Conservation (phyloP, 1,140 invertebrate species). For the Panonychus citri region DNA sequence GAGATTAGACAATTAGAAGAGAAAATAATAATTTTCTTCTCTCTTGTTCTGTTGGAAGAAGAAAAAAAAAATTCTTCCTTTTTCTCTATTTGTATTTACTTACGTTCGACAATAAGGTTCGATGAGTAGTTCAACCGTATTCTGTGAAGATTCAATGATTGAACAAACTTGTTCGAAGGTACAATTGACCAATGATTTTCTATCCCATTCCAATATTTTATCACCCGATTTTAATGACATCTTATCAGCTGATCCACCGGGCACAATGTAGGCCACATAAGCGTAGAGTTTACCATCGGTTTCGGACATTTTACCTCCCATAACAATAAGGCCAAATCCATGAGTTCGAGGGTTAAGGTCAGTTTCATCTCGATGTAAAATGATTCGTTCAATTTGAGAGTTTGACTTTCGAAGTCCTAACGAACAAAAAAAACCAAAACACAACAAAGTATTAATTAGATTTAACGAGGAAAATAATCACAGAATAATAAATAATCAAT, state of each 20-base stretch:
- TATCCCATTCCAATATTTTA: constrained; percentile 48
- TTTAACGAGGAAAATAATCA: too few relatives aligned
- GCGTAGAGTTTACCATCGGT: constrained; percentile 55
- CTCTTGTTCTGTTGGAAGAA: too few relatives aligned
- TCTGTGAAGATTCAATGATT: constrained; percentile 55
- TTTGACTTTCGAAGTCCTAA: background rate
- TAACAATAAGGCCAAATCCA: constrained; percentile 75
- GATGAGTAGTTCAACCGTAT: constrained; percentile 54
- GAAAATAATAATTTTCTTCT: too few relatives aligned
- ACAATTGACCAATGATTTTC: constrained; percentile 55
- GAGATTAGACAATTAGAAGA: too few relatives aligned
- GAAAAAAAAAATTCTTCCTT: too few relatives aligned
- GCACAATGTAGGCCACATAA: constrained; percentile 69
- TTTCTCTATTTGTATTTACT: too few relatives aligned
- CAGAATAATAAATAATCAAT: background rate
- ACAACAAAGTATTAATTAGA: background rate
- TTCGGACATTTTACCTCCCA: constrained; percentile 57
- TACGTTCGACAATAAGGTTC: constrained; percentile 27
- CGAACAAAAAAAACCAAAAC: background rate
- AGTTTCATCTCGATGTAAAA: constrained; percentile 12
- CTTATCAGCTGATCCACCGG: constrained; percentile 65
- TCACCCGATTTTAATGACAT: constrained; percentile 18
- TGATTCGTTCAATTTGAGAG: constrained; percentile 11
- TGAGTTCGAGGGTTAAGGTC: constrained; percentile 26
- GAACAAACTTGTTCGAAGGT: constrained; percentile 66